Percentiles rank a stretch among this genome's conserved stretches.
phyloP scores from a whole-genome alignment of 2,113 vertebrate genomes.

The Elgaria multicarinata region DNA sequence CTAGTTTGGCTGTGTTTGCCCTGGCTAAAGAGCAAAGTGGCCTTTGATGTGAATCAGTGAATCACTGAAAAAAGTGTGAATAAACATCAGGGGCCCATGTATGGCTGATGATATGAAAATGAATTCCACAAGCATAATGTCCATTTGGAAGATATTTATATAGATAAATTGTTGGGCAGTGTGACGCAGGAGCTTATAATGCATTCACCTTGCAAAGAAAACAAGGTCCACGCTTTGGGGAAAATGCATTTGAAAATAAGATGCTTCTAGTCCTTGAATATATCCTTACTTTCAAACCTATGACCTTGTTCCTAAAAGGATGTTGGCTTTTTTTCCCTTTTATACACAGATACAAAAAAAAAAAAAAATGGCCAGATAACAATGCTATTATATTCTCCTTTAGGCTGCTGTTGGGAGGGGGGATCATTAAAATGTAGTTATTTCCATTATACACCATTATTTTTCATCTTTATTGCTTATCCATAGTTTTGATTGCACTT shows the following conservation, averaged over 20 bases:
- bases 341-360: neutral
- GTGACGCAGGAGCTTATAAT: neutral
- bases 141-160: constrained; percentile 31
- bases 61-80: constrained; percentile 22
- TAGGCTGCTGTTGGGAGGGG: constrained; percentile 45
- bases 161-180: constrained; percentile 1
- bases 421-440: constrained; percentile 77
- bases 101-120: constrained; percentile 19
- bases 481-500: constrained; percentile 74
- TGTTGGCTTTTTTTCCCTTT: neutral
- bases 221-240: neutral
- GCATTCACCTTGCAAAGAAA: constrained; percentile 20
- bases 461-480: constrained; percentile 80
- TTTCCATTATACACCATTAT: constrained; percentile 67
- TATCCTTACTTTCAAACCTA: neutral
- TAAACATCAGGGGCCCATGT: constrained; percentile 17
- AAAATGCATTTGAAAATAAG: constrained; percentile 3
- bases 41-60: neutral
- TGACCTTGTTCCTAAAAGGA: neutral
- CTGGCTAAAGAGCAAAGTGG: neutral
- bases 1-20: neutral
- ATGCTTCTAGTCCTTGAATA: neutral
- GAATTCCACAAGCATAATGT: constrained; percentile 33
- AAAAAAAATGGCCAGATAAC: neutral
- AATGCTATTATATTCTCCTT: constrained; percentile 20